Conservation (phyloP, 2,797 vertebrate species). For the Ciconia nigra region DNA sequence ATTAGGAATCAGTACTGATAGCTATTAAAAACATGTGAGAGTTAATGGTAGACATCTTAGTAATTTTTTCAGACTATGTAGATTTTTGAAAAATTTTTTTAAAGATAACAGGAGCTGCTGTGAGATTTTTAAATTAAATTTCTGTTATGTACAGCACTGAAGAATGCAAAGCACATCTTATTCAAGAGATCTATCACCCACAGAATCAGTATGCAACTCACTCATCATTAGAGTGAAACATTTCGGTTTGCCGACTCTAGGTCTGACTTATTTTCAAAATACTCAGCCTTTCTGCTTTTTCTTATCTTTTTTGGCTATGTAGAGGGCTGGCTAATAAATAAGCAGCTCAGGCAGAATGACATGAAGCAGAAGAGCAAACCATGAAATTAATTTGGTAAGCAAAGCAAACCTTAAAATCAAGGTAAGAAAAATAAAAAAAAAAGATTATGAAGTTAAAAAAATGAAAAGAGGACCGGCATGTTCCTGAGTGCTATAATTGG, state of each 20-base stretch:
- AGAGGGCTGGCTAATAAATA: background rate
- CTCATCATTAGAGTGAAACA: background rate
- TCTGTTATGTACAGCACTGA: background rate
- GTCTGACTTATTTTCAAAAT: constrained; percentile 8
- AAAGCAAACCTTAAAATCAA: constrained; percentile 27
- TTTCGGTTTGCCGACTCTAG: background rate
- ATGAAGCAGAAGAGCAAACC: background rate
- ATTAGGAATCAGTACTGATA: background rate
- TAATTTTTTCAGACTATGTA: background rate
- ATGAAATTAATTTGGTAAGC: background rate
- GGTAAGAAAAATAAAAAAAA: background rate
- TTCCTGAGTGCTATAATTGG: background rate
- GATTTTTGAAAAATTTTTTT: background rate
- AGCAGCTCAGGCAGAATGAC: background rate
- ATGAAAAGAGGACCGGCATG: background rate
- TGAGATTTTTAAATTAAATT: background rate
- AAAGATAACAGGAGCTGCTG: background rate
- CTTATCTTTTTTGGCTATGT: background rate
- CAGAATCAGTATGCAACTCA: constrained; percentile 13
- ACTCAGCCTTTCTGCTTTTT: background rate
- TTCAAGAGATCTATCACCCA: background rate
- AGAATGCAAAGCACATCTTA: background rate
- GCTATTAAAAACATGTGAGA: background rate
- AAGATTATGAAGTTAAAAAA: background rate
- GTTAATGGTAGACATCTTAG: background rate